Evolutionary conservation across 2,888 invertebrate species (phyloP).

Genomic region (Eubasilissa splendida): DNA sequence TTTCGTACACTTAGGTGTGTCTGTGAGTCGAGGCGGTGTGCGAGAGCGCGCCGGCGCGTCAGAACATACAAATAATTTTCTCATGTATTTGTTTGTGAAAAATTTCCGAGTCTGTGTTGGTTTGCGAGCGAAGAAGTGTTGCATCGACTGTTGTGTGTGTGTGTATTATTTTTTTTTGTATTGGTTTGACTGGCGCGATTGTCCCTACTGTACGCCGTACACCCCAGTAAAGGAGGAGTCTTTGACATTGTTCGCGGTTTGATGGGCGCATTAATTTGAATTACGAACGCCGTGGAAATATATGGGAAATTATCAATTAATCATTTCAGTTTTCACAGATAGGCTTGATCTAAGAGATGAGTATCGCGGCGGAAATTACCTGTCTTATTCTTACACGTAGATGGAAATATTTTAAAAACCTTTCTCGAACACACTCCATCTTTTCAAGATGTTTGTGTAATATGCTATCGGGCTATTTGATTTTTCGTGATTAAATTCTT

Average conservation of each 20-base stretch:
- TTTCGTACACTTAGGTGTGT: not conserved
- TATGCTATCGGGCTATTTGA: too few species aligned
- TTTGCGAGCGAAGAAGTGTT: slow-evolving; percentile 39
- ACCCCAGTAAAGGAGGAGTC: slow-evolving; percentile 16
- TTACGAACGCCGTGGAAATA: not conserved
- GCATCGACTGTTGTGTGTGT: slow-evolving; percentile 11
- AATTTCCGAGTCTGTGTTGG: slow-evolving; percentile 34
- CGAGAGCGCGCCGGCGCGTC: slow-evolving; percentile 38
- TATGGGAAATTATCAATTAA: too few species aligned
- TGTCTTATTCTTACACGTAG: too few species aligned
- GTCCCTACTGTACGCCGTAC: slow-evolving; percentile 19
- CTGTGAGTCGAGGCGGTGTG: not conserved
- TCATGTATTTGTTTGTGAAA: slow-evolving; percentile 43
- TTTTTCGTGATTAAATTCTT: too few species aligned
- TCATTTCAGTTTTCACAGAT: too few species aligned
- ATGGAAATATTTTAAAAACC: too few species aligned
- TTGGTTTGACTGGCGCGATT: slow-evolving; percentile 31
- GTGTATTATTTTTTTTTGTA: slow-evolving; percentile 37
- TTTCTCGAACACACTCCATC: too few species aligned
- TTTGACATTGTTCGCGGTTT: slow-evolving; percentile 34
- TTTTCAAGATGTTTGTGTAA: too few species aligned
- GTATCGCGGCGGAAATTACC: too few species aligned
- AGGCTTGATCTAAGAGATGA: too few species aligned
- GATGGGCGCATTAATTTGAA: slow-evolving; percentile 7
- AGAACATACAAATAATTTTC: slow-evolving; percentile 38